phyloP scores from a whole-genome alignment of 2,797 vertebrate species.

The Agapornis canus region DNA sequence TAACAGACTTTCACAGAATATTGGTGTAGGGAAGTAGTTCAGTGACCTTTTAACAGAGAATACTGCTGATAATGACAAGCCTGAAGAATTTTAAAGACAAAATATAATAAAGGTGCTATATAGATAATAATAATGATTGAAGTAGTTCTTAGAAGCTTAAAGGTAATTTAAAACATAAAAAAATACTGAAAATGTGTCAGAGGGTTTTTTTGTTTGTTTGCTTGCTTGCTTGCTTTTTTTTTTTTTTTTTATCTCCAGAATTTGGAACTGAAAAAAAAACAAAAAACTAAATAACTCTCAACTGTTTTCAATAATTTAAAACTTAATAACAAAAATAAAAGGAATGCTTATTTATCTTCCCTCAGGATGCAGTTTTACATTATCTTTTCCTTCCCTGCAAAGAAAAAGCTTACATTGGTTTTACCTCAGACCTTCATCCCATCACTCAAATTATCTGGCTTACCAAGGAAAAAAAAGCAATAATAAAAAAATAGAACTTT shows the following conservation, averaged over 20 bases:
- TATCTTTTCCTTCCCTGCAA: neutral
- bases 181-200: neutral
- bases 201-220: neutral
- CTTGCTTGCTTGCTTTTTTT: neutral
- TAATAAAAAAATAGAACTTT: neutral
- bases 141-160: neutral
- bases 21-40: neutral
- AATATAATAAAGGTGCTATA: neutral
- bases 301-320: neutral
- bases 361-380: neutral
- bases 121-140: neutral
- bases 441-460: neutral
- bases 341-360: neutral
- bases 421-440: neutral
- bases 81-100: neutral
- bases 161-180: neutral
- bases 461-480: neutral
- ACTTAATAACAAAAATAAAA: neutral
- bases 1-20: neutral
- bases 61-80: neutral
- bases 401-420: neutral
- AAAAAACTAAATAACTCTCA: neutral
- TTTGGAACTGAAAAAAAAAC: neutral
- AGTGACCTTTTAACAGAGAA: neutral
- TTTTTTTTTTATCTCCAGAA: neutral